These are phyloP conservation scores for Delphinapterus leucas DNA, from an alignment of 2,113 vertebrate genomes.

Conservation along the genomic window DNA sequence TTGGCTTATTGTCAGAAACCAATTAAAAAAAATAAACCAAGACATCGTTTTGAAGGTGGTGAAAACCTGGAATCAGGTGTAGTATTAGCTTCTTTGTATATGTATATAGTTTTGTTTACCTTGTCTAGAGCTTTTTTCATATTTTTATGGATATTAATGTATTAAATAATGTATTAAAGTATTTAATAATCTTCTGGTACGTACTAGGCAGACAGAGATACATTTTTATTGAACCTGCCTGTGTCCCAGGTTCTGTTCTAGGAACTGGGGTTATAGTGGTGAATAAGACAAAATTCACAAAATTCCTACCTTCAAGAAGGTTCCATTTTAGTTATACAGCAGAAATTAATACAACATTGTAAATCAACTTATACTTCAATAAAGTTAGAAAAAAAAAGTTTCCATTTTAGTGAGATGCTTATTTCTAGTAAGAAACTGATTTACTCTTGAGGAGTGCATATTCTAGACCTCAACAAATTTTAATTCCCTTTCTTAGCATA, in stretches of 20 bases:
- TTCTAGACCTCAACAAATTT: background rate
- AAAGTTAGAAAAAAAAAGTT: background rate
- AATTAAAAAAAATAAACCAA: constrained; percentile 62
- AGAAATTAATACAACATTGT: too few species aligned
- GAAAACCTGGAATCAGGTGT: constrained; percentile 60
- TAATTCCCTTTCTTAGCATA: background rate
- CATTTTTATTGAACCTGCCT: background rate
- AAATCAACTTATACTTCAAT: too few species aligned
- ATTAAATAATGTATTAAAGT: background rate
- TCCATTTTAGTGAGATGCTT: background rate
- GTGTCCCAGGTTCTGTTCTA: background rate
- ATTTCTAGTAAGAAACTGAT: background rate
- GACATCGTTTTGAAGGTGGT: constrained; percentile 64
- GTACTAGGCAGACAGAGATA: background rate
- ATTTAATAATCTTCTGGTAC: background rate
- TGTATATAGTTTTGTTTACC: constrained; percentile 64
- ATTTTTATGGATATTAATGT: background rate
- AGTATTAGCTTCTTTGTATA: constrained; percentile 54
- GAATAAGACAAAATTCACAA: background rate
- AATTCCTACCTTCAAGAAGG: background rate
- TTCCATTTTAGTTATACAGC: background rate
- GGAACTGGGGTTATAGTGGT: background rate
- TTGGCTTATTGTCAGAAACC: constrained; percentile 71
- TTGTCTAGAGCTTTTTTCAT: constrained; percentile 59
- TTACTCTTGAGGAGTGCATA: background rate